Base-by-base conservation (phyloP, 2,113 vertebrate species). In the Xenopus borealis region DNA sequence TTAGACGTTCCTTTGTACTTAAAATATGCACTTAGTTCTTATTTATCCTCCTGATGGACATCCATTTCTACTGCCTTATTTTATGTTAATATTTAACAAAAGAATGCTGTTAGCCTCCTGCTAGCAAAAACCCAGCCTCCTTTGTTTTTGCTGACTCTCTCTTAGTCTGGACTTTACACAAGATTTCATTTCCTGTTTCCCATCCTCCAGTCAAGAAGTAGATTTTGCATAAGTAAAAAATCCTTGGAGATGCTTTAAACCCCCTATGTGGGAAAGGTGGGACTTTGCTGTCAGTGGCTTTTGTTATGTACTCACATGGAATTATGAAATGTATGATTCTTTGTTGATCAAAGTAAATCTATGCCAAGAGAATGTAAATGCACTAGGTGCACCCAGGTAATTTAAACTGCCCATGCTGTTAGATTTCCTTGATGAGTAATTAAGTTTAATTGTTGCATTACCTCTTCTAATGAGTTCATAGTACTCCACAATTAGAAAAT, bases 351-450 rank as follows among this genome's bases (percentile, higher is more conserved):
- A 89, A 92, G 90, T 84, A 87, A 94, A 92, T 91, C 94, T 90
- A 91, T 92, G 91, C 91, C 78, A 92, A 91, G 92, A 92, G 93
- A 94, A 96, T 95, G 92, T 90, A 93, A 92, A 92, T 94, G 83
- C 80, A 20, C 92, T 93, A 96, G 95, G 95, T 96, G 95, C 94
- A 92, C 92, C 90, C 90, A 89, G 94, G 91, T 92, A 93, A 95
- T 93, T 94, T 91, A 92, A 91, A 93, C 90, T 88, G 89, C 87
- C 94, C 92, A 93, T 8, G 93, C 93, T 94, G 93, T 91, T 92
- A 93, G 92, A 91, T 90, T 95, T 94, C 94, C 93, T 94, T 91
- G 87, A 87, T 90, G 89, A 91, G 85, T 93, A 91, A 92, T 93
- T 93, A 92, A 92, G 80, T 86, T 91, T 86, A 91, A 94, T 93